Percentiles rank a stretch among this genome's conserved stretches.
Conservation (phyloP, 1,140 invertebrate species). For the Pararge aegeria region DNA sequence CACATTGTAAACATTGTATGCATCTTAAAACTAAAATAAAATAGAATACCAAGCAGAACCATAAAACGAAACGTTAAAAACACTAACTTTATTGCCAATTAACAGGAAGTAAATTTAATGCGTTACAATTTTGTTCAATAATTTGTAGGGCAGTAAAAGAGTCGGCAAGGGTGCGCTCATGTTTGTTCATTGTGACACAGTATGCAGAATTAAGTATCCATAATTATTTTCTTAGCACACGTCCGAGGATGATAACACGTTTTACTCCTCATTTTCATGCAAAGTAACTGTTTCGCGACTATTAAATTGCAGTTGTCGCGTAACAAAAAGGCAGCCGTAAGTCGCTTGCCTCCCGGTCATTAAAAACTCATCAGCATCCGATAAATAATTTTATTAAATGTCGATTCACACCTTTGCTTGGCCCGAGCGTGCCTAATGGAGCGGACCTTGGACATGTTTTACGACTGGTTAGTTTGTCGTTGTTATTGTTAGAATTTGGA, state of each 20-base stretch:
- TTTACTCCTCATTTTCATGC: conserved; percentile 31
- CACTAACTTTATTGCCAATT: neutral
- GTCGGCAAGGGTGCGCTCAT: neutral
- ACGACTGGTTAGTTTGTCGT: conserved; percentile 33
- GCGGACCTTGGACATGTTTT: conserved; percentile 42
- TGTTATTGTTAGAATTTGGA: conserved; percentile 31
- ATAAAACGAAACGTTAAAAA: neutral
- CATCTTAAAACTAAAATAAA: too few species aligned
- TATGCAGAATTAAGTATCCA: conserved; percentile 12
- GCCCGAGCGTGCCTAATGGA: conserved; percentile 50
- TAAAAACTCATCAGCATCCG: conserved; percentile 65
- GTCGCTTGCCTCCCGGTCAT: conserved; percentile 44
- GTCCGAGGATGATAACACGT: conserved; percentile 8
- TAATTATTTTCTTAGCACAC: conserved; percentile 13
- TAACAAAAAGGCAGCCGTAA: conserved; percentile 41
- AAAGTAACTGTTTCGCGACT: conserved; percentile 41
- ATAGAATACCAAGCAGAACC: too few species aligned
- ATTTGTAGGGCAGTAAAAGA: neutral
- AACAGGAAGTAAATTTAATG: neutral
- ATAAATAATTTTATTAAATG: conserved; percentile 74
- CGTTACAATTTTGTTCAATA: neutral
- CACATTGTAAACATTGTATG: too few species aligned
- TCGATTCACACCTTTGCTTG: conserved; percentile 68
- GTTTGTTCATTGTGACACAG: neutral
- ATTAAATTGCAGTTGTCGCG: conserved; percentile 37